Percentiles rank a stretch among this genome's conserved stretches.
Evolutionary conservation across 2,113 vertebrate species (phyloP).

Genomic region (Hassar affinis): DNA sequence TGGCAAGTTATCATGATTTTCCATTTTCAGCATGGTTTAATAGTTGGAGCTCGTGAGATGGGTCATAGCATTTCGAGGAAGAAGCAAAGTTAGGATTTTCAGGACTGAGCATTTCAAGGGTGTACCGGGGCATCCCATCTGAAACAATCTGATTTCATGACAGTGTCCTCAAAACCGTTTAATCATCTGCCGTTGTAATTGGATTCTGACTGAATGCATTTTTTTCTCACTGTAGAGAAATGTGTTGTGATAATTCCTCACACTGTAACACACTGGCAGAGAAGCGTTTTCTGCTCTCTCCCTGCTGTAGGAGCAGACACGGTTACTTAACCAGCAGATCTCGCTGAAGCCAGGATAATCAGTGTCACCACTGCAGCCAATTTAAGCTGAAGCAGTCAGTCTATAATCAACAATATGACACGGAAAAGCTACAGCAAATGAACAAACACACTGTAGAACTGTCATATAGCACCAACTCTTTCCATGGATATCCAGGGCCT

Average conservation of each 20-base stretch:
- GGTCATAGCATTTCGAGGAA: no score
- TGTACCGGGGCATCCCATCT: no score
- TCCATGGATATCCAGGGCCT: neutral
- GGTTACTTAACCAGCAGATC: slow-evolving; percentile 48
- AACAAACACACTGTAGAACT: neutral
- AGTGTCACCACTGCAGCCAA: slow-evolving; percentile 38
- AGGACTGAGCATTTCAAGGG: no score
- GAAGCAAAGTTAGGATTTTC: no score
- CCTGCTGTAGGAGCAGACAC: slow-evolving; percentile 39
- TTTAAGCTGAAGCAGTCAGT: slow-evolving; percentile 39
- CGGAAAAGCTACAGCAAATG: neutral
- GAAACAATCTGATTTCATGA: no score
- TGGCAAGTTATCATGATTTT: no score
- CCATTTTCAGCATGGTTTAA: no score
- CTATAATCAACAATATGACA: slow-evolving; percentile 33
- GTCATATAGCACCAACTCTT: neutral
- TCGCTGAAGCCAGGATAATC: slow-evolving; percentile 32
- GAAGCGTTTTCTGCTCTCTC: neutral
- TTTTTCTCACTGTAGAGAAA: neutral
- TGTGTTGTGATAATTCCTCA: neutral
- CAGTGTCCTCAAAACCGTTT: neutral
- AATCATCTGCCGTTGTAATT: neutral
- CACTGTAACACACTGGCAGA: neutral
- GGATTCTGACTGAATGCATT: neutral
- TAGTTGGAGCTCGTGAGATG: no score